Percentiles rank a stretch among this genome's conserved stretches.
phyloP scores from a whole-genome alignment of 2,888 invertebrate species.

The Chorisops tibialis region DNA sequence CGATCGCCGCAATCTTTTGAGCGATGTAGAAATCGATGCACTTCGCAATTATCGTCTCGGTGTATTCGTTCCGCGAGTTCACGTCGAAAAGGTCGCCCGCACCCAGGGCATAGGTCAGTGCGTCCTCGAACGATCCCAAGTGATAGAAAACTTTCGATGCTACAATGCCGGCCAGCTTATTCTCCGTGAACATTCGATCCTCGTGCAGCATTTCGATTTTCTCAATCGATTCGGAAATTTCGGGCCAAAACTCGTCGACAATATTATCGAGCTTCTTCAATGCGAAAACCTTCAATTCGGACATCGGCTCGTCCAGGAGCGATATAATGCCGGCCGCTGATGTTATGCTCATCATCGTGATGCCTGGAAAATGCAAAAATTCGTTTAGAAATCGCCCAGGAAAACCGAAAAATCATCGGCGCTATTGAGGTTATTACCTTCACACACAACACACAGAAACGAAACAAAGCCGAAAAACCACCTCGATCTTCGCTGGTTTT shows the following conservation, averaged over 20 bases:
- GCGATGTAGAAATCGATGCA: constrained; percentile 97
- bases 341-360: constrained; percentile 62
- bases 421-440: no score
- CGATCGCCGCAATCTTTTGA: constrained; percentile 71
- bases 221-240: constrained; percentile 95
- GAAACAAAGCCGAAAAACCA: no score
- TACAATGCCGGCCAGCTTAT: constrained; percentile 91
- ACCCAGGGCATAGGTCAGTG: constrained; percentile 93
- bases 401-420: no score
- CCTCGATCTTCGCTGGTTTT: no score
- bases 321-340: constrained; percentile 88
- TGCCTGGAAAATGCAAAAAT: constrained; percentile 9
- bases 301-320: constrained; percentile 89
- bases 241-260: constrained; percentile 98
- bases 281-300: constrained; percentile 91
- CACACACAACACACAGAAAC: no score
- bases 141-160: constrained; percentile 99
- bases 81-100: constrained; percentile 95
- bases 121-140: constrained; percentile 94
- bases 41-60: constrained; percentile 95
- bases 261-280: constrained; percentile 87
- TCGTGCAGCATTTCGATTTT: constrained; percentile 97
- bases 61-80: constrained; percentile 90
- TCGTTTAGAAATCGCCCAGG: not conserved
- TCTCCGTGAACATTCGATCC: constrained; percentile 81